These are phyloP conservation scores for Cinclus cinclus DNA, from an alignment of 2,113 vertebrate species.

Conservation along the genomic window DNA sequence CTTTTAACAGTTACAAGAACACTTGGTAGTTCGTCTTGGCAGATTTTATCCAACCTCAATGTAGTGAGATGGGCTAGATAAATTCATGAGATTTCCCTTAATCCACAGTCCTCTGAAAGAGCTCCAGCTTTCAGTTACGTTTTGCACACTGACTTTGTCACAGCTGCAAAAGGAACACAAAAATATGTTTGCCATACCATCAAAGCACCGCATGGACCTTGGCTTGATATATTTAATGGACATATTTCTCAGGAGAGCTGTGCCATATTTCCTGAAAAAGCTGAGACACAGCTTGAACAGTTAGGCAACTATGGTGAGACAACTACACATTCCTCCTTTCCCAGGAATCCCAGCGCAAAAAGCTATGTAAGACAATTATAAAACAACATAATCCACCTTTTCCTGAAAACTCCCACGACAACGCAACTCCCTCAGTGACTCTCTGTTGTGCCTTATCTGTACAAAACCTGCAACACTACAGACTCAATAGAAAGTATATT, in stretches of 20 bases:
- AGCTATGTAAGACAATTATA: neutral
- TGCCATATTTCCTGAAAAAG: neutral
- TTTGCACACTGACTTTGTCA: neutral
- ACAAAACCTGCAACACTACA: neutral
- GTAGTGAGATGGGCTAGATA: neutral
- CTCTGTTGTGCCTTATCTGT: neutral
- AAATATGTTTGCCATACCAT: fast-evolving
- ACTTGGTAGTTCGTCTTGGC: neutral
- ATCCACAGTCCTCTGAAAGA: neutral
- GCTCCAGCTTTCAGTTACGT: neutral
- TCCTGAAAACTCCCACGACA: neutral
- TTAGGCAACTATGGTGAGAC: neutral
- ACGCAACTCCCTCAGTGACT: neutral
- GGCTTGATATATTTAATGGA: neutral
- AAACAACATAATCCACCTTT: neutral
- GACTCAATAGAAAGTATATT: neutral
- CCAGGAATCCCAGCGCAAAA: neutral
- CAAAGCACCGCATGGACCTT: neutral
- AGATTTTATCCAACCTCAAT: neutral
- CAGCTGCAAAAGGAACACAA: neutral
- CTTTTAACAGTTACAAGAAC: neutral
- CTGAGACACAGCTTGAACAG: neutral
- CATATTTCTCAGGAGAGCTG: neutral
- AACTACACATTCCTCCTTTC: neutral
- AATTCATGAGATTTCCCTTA: neutral